Evolutionary conservation across 2,113 vertebrate species (phyloP), one percentile per base, ranked within the genome.

Genomic region (Chamaea fasciata): DNA sequence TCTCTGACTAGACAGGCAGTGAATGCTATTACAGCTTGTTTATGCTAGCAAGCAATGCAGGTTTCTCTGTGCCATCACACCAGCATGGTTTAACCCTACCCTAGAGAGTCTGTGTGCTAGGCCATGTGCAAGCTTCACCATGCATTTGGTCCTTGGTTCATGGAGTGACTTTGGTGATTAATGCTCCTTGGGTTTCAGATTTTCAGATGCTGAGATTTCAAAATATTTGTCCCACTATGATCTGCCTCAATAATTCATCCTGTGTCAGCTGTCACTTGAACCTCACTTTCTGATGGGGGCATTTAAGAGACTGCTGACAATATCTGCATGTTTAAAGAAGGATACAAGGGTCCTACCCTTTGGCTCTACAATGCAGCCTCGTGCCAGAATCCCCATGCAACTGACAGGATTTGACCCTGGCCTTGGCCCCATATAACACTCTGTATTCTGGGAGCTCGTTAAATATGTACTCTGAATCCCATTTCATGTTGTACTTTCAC

Each of bases 1-100:
- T 93, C 60, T 92, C 94, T 93, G 83, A 95, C 92, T 57, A 81
- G 96, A 91, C 94, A 95, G 87, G 82, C 91, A 82, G 56, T 55
- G 57, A 90, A 89, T 52, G 78, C 86, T 94, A 59, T 94, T 93
- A 89, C 46, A 35, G 60, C 60, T 81, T 95, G 91, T 76, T 92
- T 95, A 92, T 97, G 76, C 77, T 82, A 90, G 74, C 80, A 83
- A 77, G 60, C 30, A 79, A 27, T 12, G 44, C 64, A 69, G 76
- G 68, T 90, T 94, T 84, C 73, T 90, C 83, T 75, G 20, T 41
- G 62, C 53, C 41, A 37, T 83, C 62, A 41, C 17, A 22, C 49
- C 85, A 87, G n/a, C 0, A 0, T 63, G 73, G 46, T 67, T 96
- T 89, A 92, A 71, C 79, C 41, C 56, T 71, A 10, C 76, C 23